A percentile compares a stretch with the other conserved stretches of the same genome.
Evolutionary conservation across 2,113 vertebrate species (phyloP).

Genomic region (zebrafish (Danio rerio)): GRCz12tu NC_133187.1:33831501-33832000

Average conservation of each 20-base stretch:
- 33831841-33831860: neutral
- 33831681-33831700: neutral
- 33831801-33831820: neutral
- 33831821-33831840: neutral
- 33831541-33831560: neutral
- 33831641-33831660: conserved; percentile 32
- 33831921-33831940: conserved; percentile 12
- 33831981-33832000: conserved; percentile 41
- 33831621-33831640: conserved; percentile 8
- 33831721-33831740: conserved; percentile 20
- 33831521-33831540: neutral
- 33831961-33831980: conserved; percentile 17
- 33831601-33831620: neutral
- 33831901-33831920: conserved; percentile 4
- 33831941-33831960: conserved; percentile 25
- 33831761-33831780: conserved; percentile 10
- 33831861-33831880: neutral
- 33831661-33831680: conserved; percentile 34
- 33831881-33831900: neutral
- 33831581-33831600: conserved; percentile 3
- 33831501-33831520: neutral
- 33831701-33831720: conserved; percentile 36
- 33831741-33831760: conserved; percentile 10
- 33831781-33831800: neutral
- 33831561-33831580: neutral